Evolutionary conservation across 2,888 invertebrate genomes (phyloP).

Genomic region (Campaea margaritaria): DNA sequence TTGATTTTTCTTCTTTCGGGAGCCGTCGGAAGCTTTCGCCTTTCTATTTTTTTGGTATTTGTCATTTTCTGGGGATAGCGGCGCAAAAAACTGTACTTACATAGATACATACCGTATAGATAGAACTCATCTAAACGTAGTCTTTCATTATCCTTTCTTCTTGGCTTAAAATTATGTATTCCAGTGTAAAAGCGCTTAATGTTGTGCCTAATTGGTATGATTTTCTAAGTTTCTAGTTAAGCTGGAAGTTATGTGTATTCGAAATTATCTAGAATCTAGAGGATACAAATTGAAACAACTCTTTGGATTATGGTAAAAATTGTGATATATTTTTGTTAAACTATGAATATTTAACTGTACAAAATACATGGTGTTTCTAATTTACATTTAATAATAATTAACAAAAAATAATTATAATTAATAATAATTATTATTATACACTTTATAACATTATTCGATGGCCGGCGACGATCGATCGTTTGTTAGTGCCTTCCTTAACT

Average conservation of each 20-base stretch:
- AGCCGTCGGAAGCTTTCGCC: slow-evolving; percentile 34
- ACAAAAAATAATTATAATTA: slow-evolving; percentile 70
- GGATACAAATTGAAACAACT: slow-evolving; percentile 57
- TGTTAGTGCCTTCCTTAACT: slow-evolving; percentile 94
- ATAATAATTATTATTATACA: slow-evolving; percentile 58
- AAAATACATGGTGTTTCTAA: slow-evolving; percentile 83
- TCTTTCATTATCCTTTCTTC: no score
- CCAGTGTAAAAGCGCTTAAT: no score
- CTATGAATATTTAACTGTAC: slow-evolving; percentile 85
- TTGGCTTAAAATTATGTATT: no score
- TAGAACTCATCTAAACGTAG: no score
- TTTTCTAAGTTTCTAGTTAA: no score
- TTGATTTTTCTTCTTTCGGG: slow-evolving; percentile 64
- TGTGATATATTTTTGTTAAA: slow-evolving; percentile 85
- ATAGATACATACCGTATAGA: no score
- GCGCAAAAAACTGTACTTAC: no score
- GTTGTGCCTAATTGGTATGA: no score
- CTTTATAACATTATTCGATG: slow-evolving; percentile 80
- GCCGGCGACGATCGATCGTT: slow-evolving; percentile 94
- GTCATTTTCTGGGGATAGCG: background rate
- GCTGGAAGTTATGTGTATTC: no score
- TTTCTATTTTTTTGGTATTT: slow-evolving; percentile 43
- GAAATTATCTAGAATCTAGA: background rate
- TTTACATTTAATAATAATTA: slow-evolving; percentile 82
- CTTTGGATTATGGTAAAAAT: slow-evolving; percentile 77